Evolutionary conservation across 2,113 vertebrate species (phyloP).

Genomic region (Carassius gibelio): DNA sequence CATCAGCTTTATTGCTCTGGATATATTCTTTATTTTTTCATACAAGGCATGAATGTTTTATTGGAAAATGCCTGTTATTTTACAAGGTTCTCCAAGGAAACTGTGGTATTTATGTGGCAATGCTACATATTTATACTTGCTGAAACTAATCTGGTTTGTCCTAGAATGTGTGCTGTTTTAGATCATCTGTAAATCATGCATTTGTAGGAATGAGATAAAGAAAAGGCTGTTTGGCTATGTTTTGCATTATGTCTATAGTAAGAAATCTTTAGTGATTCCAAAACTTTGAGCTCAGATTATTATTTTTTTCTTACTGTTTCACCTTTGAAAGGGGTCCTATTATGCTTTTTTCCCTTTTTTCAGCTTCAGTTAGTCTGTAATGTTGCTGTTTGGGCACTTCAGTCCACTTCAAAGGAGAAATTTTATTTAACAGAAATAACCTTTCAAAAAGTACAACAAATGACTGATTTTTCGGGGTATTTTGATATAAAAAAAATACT

Average conservation of each 20-base stretch:
- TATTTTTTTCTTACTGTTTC: too few relatives aligned
- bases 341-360: too few relatives aligned
- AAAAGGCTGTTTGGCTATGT: not conserved
- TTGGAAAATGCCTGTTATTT: conserved; percentile 33
- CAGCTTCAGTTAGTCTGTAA: too few relatives aligned
- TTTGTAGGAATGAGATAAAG: not conserved
- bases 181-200: not conserved
- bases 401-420: too few relatives aligned
- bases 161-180: not conserved
- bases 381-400: too few relatives aligned
- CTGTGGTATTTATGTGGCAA: not conserved
- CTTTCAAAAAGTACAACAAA: too few relatives aligned
- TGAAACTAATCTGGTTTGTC: not conserved
- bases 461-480: too few relatives aligned
- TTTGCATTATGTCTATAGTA: not conserved
- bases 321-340: not conserved
- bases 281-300: not conserved
- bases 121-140: conserved; percentile 21
- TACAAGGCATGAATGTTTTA: conserved; percentile 48
- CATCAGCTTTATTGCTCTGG: conserved; percentile 37
- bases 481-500: too few relatives aligned
- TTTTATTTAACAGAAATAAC: too few relatives aligned
- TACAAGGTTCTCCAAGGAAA: conserved; percentile 23
- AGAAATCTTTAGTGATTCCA: not conserved
- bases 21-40: conserved; percentile 52